phyloP scores from a whole-genome alignment of 2,797 vertebrate genomes.

The Lepilemur ruficaudatus region DNA sequence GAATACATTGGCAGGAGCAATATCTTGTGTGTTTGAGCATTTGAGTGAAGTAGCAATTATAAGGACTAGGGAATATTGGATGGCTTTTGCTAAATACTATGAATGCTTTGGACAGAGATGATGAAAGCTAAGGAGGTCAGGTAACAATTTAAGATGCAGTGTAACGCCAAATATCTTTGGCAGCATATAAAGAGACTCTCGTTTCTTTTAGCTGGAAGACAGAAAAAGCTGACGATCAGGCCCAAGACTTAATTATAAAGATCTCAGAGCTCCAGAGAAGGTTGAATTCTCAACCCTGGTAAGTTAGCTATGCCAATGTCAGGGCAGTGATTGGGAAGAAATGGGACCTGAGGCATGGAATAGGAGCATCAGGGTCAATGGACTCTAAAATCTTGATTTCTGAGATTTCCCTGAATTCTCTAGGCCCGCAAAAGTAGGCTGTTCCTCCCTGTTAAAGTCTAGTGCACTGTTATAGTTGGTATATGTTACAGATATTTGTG shows the following conservation, averaged over 20 bases:
- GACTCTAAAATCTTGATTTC: not conserved
- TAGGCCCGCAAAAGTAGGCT: not conserved
- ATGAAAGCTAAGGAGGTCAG: not conserved
- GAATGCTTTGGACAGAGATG: not conserved
- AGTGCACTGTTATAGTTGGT: not conserved
- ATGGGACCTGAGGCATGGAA: not conserved
- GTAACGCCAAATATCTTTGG: not conserved
- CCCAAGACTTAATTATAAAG: not conserved
- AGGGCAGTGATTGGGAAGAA: not conserved
- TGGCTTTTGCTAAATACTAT: not conserved
- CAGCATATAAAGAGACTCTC: not conserved
- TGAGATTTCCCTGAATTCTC: not conserved
- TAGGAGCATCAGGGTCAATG: not conserved
- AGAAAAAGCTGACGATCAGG: not conserved
- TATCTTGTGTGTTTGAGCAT: not conserved
- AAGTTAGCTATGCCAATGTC: not conserved
- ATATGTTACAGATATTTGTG: not conserved
- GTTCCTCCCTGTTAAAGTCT: not conserved
- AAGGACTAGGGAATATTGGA: not conserved
- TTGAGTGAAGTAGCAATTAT: conserved; percentile 25
- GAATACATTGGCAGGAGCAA: not conserved
- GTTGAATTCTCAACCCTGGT: not conserved
- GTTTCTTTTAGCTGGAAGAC: not conserved
- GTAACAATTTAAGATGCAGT: not conserved
- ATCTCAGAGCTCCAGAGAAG: not conserved